A percentile compares a stretch with the other conserved stretches of the same genome.
Conservation (phyloP, 2,797 vertebrate species). For the Craterocephalus amniculus region DNA sequence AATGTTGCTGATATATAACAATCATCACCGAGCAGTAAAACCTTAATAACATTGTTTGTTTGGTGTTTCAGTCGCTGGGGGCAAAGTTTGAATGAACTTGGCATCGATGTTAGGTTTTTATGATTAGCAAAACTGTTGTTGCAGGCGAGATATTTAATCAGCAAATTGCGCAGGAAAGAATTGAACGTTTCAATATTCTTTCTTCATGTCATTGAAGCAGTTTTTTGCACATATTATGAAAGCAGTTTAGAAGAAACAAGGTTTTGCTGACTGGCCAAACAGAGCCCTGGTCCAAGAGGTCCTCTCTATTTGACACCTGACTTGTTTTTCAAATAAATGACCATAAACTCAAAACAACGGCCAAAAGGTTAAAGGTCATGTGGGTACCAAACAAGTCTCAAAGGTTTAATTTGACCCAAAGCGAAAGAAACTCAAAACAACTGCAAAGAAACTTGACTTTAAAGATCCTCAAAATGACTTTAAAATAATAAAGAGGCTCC, state of each 20-base stretch:
- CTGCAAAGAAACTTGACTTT: not conserved
- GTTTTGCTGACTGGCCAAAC: not conserved
- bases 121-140: not conserved
- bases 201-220: not conserved
- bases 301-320: not conserved
- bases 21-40: constrained; percentile 46
- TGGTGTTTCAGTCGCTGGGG: constrained; percentile 12
- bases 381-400: not conserved
- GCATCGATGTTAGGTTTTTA: not conserved
- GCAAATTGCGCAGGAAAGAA: not conserved
- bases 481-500: not conserved
- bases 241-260: not conserved
- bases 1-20: constrained; percentile 36
- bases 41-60: constrained; percentile 41
- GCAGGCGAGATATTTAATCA: not conserved
- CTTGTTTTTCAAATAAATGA: constrained; percentile 10
- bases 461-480: not conserved
- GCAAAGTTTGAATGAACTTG: constrained; percentile 45
- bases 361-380: not conserved
- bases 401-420: not conserved
- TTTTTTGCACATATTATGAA: not conserved
- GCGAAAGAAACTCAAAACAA: not conserved
- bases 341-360: not conserved
- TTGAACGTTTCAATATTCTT: not conserved
- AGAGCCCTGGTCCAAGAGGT: not conserved